These are phyloP conservation scores for Mustela nigripes DNA, from an alignment of 2,113 vertebrate species.

Conservation along the genomic window DNA sequence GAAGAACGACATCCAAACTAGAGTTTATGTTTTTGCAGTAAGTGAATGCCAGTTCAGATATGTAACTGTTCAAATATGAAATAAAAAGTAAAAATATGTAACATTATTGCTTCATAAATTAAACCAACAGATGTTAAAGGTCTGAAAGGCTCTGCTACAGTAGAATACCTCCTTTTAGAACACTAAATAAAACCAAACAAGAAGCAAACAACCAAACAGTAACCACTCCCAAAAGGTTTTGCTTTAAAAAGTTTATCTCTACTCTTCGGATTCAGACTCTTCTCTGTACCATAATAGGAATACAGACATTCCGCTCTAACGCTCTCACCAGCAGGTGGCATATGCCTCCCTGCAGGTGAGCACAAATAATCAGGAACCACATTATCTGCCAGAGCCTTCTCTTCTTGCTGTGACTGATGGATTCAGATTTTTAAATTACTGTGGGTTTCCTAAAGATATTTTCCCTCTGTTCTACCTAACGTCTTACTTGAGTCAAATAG, in stretches of 20 bases:
- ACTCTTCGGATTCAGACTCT: neutral
- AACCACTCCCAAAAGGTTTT: neutral
- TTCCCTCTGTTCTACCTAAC: neutral
- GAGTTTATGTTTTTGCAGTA: neutral
- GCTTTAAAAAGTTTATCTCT: neutral
- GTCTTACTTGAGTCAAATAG: neutral
- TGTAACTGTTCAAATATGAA: neutral
- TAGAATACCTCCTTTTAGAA: neutral
- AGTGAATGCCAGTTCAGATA: conserved; percentile 9
- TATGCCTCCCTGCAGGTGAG: neutral
- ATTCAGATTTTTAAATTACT: neutral
- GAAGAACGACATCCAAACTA: conserved; percentile 10
- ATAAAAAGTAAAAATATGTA: neutral
- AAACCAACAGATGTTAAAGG: neutral
- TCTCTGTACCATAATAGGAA: neutral
- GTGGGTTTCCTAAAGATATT: neutral
- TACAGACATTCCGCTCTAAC: neutral
- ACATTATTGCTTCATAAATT: neutral
- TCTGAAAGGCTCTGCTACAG: neutral
- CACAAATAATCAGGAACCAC: neutral
- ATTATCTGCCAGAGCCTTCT: neutral
- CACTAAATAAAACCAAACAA: neutral
- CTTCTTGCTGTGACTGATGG: neutral
- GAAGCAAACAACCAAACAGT: too few relatives aligned
- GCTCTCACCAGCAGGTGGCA: neutral